phyloP scores from a whole-genome alignment of 2,113 vertebrate species.

The Thermophis baileyi region DNA sequence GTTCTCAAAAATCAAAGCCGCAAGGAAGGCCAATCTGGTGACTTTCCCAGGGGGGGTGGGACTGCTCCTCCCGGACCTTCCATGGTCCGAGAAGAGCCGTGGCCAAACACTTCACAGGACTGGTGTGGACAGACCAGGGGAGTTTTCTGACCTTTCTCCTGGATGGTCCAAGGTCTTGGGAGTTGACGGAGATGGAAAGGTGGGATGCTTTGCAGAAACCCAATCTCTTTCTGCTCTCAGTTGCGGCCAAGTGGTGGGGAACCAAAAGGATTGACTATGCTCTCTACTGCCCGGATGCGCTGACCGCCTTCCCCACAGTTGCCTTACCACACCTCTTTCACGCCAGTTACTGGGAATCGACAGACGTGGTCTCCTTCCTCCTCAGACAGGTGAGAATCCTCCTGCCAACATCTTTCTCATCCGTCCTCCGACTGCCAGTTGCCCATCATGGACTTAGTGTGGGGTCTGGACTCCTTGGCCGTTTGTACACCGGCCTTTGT shows the following conservation, averaged over 20 bases:
- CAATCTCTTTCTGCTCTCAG: conserved; percentile 46
- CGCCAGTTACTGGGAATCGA: conserved; percentile 97
- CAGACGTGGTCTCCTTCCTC: conserved; percentile 90
- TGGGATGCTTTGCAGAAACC: neutral
- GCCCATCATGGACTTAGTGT: neutral
- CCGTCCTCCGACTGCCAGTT: neutral
- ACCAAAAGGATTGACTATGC: conserved; percentile 94
- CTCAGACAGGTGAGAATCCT: conserved; percentile 83
- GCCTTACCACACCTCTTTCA: conserved; percentile 97
- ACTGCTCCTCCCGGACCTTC: neutral
- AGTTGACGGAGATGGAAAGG: neutral
- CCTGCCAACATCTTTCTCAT: neutral
- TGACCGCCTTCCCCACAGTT: conserved; percentile 91
- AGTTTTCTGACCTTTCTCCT: fast-evolving
- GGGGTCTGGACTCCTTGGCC: neutral
- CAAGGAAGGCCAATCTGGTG: neutral
- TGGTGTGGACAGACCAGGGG: neutral
- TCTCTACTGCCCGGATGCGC: conserved; percentile 91
- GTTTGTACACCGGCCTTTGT: neutral
- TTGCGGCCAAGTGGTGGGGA: conserved; percentile 94
- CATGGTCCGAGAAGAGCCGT: neutral
- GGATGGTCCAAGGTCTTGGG: neutral
- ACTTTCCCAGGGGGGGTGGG: neutral
- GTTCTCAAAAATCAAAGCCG: fast-evolving
- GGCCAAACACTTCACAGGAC: neutral